These are phyloP conservation scores for Nomada hirtipes DNA, from an alignment of 2,888 invertebrate genomes.

Conservation along the genomic window DNA sequence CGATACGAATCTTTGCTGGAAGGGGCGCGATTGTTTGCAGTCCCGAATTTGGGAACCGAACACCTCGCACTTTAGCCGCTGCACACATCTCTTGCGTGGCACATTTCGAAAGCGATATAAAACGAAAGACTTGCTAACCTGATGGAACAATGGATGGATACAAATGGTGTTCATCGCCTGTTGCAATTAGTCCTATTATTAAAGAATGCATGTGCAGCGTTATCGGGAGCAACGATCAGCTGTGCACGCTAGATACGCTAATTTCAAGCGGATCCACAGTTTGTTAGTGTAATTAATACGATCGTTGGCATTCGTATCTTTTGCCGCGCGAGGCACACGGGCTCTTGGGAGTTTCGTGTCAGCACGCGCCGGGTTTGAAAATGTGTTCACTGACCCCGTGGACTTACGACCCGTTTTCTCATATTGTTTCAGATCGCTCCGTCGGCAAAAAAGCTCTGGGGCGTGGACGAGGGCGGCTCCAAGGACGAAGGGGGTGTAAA, in stretches of 20 bases:
- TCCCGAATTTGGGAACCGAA: too few relatives aligned
- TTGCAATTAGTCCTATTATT: neutral
- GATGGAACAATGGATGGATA: neutral
- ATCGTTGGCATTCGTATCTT: constrained; percentile 36
- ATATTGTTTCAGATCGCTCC: constrained; percentile 92
- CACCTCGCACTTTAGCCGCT: too few relatives aligned
- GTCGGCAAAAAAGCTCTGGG: constrained; percentile 97
- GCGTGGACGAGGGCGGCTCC: constrained; percentile 86
- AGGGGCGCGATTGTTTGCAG: neutral
- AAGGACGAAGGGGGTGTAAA: constrained; percentile 89
- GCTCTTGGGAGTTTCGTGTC: constrained; percentile 52
- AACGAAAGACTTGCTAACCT: neutral
- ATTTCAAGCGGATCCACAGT: constrained; percentile 38
- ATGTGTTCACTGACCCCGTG: constrained; percentile 67
- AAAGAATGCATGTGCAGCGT: constrained; percentile 2
- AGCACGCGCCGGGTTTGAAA: constrained; percentile 38
- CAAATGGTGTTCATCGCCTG: too few relatives aligned
- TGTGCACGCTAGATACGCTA: constrained; percentile 16
- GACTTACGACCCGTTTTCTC: constrained; percentile 70
- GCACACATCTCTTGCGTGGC: too few relatives aligned
- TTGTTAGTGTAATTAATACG: constrained; percentile 53
- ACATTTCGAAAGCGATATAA: too few relatives aligned
- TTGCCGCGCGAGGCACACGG: constrained; percentile 3
- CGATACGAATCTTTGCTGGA: constrained; percentile 3
- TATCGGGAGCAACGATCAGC: neutral